phyloP scores from a whole-genome alignment of 2,888 invertebrate genomes.

The Scaptomyza caliginosa region DNA sequence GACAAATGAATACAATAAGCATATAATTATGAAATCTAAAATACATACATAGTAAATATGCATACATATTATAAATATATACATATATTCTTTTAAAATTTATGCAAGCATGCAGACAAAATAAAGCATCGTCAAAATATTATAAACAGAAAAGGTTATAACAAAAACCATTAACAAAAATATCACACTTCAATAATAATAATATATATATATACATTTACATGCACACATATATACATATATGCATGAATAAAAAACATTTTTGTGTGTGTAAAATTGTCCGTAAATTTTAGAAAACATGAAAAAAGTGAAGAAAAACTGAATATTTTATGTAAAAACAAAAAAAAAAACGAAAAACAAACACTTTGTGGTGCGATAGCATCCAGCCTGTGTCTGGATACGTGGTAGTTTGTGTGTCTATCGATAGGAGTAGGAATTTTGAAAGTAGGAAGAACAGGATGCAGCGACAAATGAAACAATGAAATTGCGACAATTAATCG shows the following conservation, averaged over 20 bases:
- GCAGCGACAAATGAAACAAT: constrained; percentile 74
- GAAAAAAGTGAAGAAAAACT: constrained; percentile 38
- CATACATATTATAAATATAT: constrained; percentile 68
- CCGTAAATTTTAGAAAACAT: constrained; percentile 81
- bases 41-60: constrained; percentile 36
- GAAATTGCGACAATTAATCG: constrained; percentile 79
- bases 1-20: constrained; percentile 52
- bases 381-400: constrained; percentile 31
- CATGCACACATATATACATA: constrained; percentile 41
- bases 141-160: constrained; percentile 24
- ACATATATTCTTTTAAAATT: constrained; percentile 81
- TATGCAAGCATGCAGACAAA: constrained; percentile 58
- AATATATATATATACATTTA: constrained; percentile 47
- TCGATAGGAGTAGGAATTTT: constrained; percentile 14
- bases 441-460: constrained; percentile 11
- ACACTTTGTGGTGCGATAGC: constrained; percentile 29
- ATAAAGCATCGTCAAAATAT: constrained; percentile 29
- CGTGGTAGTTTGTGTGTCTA: constrained; percentile 17
- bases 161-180: constrained; percentile 50
- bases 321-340: constrained; percentile 69
- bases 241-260: constrained; percentile 39
- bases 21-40: constrained; percentile 49
- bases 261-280: constrained; percentile 80
- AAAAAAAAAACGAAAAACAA: constrained; percentile 12
- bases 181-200: constrained; percentile 75